Evolutionary conservation across 2,888 invertebrate species (phyloP).

Genomic region (Eupithecia abbreviata): DNA sequence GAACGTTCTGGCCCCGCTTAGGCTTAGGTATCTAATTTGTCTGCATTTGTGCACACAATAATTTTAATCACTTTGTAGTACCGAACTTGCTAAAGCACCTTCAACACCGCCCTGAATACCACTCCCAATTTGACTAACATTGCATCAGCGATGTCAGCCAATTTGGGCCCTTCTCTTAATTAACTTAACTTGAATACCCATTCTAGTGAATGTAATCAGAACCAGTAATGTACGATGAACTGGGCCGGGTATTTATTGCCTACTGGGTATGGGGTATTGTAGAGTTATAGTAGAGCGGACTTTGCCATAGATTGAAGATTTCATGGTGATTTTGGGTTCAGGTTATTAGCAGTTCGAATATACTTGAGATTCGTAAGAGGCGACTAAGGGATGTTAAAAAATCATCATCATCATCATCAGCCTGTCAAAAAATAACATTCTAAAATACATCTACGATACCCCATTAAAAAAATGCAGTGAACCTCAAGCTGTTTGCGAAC

Average conservation of each 20-base stretch:
- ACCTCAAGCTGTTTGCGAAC: not conserved
- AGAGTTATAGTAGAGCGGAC: not conserved
- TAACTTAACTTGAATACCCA: conserved; percentile 12
- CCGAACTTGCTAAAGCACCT: not conserved
- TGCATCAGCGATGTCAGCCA: conserved; percentile 25
- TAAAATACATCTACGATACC: not conserved
- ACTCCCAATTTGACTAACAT: not conserved
- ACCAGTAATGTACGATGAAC: conserved; percentile 9
- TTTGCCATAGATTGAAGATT: not conserved
- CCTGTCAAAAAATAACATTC: not conserved
- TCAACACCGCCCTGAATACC: not conserved
- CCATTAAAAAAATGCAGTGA: not conserved
- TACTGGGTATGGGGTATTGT: not conserved
- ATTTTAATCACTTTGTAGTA: not conserved
- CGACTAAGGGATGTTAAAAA: not conserved
- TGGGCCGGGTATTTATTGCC: conserved; percentile 11
- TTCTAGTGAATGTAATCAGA: conserved; percentile 11
- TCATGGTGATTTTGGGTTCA: no score
- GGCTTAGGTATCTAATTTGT: not conserved
- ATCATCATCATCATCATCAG: no score
- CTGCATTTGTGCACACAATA: not conserved
- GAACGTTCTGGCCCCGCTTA: not conserved
- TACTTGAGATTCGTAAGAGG: not conserved
- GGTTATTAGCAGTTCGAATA: not conserved
- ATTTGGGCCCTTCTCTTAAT: conserved; percentile 18